phyloP scores from a whole-genome alignment of 2,797 vertebrate genomes.

The Spinus pinus region DNA sequence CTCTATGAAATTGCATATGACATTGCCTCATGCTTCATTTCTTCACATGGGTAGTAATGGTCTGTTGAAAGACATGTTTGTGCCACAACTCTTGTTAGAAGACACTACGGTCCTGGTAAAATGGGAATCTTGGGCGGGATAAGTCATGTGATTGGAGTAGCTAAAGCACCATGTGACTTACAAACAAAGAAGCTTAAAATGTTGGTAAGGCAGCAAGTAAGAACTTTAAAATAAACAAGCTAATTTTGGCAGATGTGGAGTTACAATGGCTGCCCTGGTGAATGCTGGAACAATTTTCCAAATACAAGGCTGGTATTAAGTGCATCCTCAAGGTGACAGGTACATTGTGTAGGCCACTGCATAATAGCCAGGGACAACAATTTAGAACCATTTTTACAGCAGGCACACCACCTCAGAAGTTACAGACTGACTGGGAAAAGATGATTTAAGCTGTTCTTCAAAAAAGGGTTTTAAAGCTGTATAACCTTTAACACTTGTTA shows the following conservation, averaged over 20 bases:
- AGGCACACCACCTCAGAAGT: background rate
- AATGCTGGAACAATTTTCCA: background rate
- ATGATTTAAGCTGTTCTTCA: background rate
- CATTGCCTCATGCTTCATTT: background rate
- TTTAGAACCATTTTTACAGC: background rate
- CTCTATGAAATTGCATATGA: background rate
- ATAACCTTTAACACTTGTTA: background rate
- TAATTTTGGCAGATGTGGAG: background rate
- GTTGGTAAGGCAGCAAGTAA: background rate
- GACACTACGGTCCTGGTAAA: background rate
- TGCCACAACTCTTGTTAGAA: background rate
- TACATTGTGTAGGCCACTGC: background rate
- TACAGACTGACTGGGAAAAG: background rate
- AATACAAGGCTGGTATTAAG: background rate
- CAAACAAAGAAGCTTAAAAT: background rate
- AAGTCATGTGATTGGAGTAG: background rate
- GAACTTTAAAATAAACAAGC: background rate
- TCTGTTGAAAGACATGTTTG: background rate
- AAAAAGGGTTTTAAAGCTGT: background rate
- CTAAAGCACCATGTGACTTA: background rate
- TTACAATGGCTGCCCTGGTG: background rate
- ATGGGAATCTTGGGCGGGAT: background rate
- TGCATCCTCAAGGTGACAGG: background rate
- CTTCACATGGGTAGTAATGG: accelerated
- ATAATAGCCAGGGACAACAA: background rate